These are phyloP conservation scores for Otolemur crassicaudatus DNA, from an alignment of 2,797 vertebrate genomes.

Conservation along the genomic window DNA sequence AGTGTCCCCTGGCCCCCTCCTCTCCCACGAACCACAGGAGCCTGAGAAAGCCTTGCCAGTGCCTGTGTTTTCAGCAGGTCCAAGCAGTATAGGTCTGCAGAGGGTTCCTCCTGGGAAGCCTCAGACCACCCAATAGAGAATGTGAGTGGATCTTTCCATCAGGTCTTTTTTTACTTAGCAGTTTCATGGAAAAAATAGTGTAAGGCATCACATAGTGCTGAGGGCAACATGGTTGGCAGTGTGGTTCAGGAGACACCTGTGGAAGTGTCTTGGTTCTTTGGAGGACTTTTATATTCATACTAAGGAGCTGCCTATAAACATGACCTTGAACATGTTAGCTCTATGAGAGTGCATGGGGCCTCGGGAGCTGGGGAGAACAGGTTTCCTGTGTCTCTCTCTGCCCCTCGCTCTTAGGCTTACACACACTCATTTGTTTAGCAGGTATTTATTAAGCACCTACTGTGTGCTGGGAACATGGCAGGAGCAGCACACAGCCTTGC, in stretches of 20 bases:
- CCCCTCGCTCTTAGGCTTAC: background rate
- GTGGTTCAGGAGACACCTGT: background rate
- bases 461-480: background rate
- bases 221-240: background rate
- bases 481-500: background rate
- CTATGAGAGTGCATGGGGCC: background rate
- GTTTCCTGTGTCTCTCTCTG: background rate
- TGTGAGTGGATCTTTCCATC: background rate
- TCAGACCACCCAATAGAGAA: background rate
- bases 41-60: background rate
- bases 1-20: no score
- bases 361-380: background rate
- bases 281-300: background rate
- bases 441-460: background rate
- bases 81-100: background rate
- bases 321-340: no score
- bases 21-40: background rate
- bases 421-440: background rate
- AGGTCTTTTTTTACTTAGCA: background rate
- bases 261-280: background rate
- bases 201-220: rapidly evolving
- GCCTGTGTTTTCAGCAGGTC: background rate
- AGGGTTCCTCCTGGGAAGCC: background rate
- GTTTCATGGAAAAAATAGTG: background rate
- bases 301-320: background rate